Evolutionary conservation across 2,888 invertebrate species (phyloP).

Genomic region (Netelia fuscicornis): DNA sequence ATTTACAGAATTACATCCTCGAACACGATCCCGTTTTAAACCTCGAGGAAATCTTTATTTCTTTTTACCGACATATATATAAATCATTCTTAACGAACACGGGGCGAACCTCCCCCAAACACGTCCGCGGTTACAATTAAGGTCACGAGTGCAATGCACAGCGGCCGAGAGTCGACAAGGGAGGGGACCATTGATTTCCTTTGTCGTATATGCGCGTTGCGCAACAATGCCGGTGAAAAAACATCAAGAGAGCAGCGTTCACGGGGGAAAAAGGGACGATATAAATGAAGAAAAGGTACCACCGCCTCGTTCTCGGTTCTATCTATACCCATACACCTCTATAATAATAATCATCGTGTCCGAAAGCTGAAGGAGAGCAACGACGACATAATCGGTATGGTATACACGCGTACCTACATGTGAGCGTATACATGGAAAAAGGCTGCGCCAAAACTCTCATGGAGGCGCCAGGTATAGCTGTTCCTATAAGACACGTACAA

Average conservation of each 20-base stretch:
- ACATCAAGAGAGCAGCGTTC: slow-evolving; percentile 27
- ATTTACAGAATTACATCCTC: too few species aligned
- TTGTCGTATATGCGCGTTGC: slow-evolving; percentile 6
- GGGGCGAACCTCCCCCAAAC: neutral
- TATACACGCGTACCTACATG: neutral
- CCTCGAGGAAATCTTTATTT: too few species aligned
- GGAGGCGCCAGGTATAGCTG: slow-evolving; percentile 22
- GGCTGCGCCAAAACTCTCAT: slow-evolving; percentile 23
- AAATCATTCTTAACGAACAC: neutral
- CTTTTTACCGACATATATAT: neutral
- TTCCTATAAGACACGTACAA: slow-evolving; percentile 11
- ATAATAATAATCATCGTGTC: neutral
- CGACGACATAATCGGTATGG: slow-evolving; percentile 18
- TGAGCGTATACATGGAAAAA: slow-evolving; percentile 4
- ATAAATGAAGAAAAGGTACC: slow-evolving; percentile 48
- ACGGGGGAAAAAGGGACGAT: slow-evolving; percentile 29
- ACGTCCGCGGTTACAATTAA: neutral
- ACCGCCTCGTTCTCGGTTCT: slow-evolving; percentile 1
- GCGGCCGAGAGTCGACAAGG: neutral
- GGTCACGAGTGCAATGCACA: slow-evolving; percentile 2
- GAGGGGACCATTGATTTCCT: slow-evolving; percentile 9
- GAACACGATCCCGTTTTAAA: too few species aligned
- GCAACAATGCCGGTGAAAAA: slow-evolving; percentile 46
- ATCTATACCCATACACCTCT: neutral
- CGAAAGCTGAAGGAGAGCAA: slow-evolving; percentile 30